Evolutionary conservation across 1,140 invertebrate genomes (phyloP).

Genomic region (Panagrolaimus sp.): DNA sequence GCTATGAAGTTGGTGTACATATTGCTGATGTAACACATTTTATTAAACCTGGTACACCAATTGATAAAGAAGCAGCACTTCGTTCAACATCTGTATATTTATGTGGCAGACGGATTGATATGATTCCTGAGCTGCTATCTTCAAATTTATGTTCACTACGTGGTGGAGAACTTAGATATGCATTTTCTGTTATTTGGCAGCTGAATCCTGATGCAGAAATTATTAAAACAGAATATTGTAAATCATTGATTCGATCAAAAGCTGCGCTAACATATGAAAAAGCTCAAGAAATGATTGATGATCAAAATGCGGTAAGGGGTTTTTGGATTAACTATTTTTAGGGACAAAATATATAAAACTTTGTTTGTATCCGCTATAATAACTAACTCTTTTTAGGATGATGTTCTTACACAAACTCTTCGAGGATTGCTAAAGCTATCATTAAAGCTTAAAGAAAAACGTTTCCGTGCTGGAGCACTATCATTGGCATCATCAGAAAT

Average conservation of each 20-base stretch:
- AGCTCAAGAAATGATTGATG: conserved; percentile 66
- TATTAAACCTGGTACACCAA: conserved; percentile 75
- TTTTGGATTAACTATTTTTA: no score
- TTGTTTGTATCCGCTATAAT: no score
- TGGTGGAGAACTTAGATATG: conserved; percentile 76
- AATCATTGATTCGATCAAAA: conserved; percentile 77
- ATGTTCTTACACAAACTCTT: conserved; percentile 74
- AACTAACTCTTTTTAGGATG: conserved; percentile 62
- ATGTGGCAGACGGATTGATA: conserved; percentile 60
- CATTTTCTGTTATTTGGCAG: conserved; percentile 89
- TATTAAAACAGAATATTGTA: conserved; percentile 73
- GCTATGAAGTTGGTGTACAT: conserved; percentile 81
- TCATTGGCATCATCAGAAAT: conserved; percentile 55
- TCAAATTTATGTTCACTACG: conserved; percentile 84
- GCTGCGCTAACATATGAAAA: conserved; percentile 58
- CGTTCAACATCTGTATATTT: conserved; percentile 55
- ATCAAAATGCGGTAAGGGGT: conserved; percentile 68
- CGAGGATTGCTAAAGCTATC: conserved; percentile 47
- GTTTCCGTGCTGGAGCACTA: conserved; percentile 43
- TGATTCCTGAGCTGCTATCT: conserved; percentile 73
- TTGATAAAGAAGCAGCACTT: conserved; percentile 65
- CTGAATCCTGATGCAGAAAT: conserved; percentile 78
- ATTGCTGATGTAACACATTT: conserved; percentile 89
- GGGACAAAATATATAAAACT: no score
- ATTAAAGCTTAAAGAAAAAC: conserved; percentile 39